phyloP scores from a whole-genome alignment of 1,140 invertebrate species.

The Pentalonia nigronervosa region DNA sequence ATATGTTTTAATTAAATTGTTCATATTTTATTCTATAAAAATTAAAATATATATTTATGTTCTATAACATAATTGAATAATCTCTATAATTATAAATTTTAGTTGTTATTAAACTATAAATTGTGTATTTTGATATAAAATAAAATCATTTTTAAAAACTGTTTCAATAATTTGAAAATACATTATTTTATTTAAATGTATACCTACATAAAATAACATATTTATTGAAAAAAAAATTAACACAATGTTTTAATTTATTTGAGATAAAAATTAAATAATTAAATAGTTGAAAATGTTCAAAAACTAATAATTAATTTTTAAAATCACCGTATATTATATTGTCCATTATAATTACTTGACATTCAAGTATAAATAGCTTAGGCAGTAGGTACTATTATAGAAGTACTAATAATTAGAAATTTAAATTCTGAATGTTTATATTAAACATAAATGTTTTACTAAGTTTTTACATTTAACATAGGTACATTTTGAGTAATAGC shows the following conservation, averaged over 20 bases:
- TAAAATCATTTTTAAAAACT: background rate
- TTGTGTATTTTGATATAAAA: background rate
- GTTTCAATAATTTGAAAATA: background rate
- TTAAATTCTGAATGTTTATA: background rate
- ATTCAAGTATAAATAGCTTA: background rate
- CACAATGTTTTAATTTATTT: background rate
- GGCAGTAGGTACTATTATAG: background rate
- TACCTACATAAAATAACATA: background rate
- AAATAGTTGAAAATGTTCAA: background rate
- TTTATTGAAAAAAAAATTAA: background rate
- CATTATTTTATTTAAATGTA: background rate
- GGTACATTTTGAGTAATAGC: background rate
- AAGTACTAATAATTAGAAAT: background rate
- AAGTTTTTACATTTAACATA: background rate
- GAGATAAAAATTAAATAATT: background rate
- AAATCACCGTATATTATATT: background rate
- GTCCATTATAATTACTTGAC: background rate
- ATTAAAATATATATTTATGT: background rate
- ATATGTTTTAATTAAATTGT: background rate
- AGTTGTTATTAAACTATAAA: too few species aligned
- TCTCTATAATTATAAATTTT: too few species aligned
- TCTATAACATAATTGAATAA: background rate
- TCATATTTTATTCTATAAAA: background rate
- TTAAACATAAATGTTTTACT: background rate
- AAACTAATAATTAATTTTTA: background rate